Percentiles rank a stretch among this genome's conserved stretches.
phyloP scores from a whole-genome alignment of 2,888 invertebrate genomes.

The Melolontha melolontha region DNA sequence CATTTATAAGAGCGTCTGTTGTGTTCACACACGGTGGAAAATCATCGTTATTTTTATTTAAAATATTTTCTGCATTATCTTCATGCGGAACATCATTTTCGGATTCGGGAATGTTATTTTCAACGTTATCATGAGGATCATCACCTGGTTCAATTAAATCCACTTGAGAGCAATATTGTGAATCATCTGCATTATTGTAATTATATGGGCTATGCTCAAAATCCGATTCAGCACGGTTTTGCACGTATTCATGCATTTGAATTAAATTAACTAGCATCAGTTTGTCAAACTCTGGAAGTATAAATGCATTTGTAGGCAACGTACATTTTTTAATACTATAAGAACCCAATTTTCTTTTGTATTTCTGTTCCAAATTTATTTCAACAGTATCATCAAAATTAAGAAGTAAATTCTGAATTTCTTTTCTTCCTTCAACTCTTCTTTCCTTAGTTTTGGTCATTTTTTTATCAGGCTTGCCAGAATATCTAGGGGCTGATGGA shows the following conservation, averaged over 20 bases:
- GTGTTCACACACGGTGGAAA: slow-evolving; percentile 11
- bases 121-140: background rate
- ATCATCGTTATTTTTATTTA: background rate
- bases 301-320: slow-evolving; percentile 37
- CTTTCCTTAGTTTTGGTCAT: slow-evolving; percentile 31
- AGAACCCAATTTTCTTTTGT: background rate
- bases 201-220: slow-evolving; percentile 63
- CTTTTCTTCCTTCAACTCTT: background rate
- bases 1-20: slow-evolving; percentile 24
- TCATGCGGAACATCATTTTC: background rate
- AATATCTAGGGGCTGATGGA: slow-evolving; percentile 47
- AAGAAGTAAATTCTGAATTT: background rate
- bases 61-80: background rate
- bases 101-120: slow-evolving; percentile 8
- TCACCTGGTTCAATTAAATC: slow-evolving; percentile 15
- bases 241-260: slow-evolving; percentile 35
- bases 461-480: slow-evolving; percentile 45
- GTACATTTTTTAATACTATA: slow-evolving; percentile 39
- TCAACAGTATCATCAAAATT: background rate
- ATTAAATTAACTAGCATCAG: slow-evolving; percentile 36
- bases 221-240: slow-evolving; percentile 16
- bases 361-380: slow-evolving; percentile 6
- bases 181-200: slow-evolving; percentile 70
- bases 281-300: background rate
- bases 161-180: slow-evolving; percentile 65